phyloP scores from a whole-genome alignment of 2,113 vertebrate genomes.

The Gnathonemus longibarbis region DNA sequence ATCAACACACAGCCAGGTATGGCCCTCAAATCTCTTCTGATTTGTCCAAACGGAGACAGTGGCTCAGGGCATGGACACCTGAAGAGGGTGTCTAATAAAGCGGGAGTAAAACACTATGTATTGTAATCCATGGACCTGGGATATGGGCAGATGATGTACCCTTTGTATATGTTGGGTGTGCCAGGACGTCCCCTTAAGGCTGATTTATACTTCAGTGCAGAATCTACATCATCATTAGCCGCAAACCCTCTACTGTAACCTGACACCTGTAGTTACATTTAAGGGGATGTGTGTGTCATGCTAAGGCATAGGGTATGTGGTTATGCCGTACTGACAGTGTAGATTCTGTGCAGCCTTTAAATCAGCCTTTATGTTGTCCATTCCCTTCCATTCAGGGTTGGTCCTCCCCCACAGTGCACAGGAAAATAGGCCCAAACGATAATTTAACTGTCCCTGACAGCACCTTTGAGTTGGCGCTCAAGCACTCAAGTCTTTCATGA shows the following conservation, averaged over 20 bases:
- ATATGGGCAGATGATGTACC: not conserved
- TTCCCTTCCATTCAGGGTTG: conserved; percentile 26
- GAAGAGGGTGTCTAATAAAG: not conserved
- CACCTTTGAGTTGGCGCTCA: conserved; percentile 27
- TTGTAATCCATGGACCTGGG: not conserved
- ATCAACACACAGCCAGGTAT: not conserved
- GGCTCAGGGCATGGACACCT: not conserved
- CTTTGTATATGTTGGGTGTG: not conserved
- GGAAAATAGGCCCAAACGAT: not conserved
- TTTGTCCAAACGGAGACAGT: not conserved
- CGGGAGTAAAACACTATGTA: not conserved
- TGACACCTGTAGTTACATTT: not conserved
- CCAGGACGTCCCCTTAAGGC: not conserved
- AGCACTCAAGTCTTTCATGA: not conserved
- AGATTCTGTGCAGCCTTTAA: not conserved
- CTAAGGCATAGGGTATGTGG: not conserved
- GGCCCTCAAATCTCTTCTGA: not conserved
- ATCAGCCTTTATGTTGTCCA: not conserved
- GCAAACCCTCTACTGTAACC: not conserved
- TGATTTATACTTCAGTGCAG: not conserved
- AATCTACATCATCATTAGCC: not conserved
- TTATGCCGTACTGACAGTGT: not conserved
- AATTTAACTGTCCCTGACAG: conserved; percentile 37
- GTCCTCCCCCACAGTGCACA: not conserved
- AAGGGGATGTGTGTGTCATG: not conserved